phyloP scores from a whole-genome alignment of 2,797 vertebrate genomes.

The Intellagama lesueurii region DNA sequence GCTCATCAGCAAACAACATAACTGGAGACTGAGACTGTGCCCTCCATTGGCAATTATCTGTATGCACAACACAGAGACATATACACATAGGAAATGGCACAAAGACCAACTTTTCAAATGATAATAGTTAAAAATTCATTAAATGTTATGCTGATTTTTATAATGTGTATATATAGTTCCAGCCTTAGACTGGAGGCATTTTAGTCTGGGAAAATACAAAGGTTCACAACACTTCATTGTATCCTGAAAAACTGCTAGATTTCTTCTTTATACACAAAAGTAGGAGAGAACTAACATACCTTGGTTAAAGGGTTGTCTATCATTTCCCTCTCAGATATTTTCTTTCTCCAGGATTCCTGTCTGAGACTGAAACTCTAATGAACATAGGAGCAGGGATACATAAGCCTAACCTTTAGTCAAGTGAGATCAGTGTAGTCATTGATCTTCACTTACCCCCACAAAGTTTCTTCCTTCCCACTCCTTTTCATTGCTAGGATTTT shows the following conservation, averaged over 20 bases:
- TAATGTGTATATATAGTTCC: no score
- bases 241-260: background rate
- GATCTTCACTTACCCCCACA: background rate
- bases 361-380: background rate
- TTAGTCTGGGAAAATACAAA: background rate
- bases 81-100: no score
- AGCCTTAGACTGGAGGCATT: no score
- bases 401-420: background rate
- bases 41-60: no score
- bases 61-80: no score
- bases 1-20: no score
- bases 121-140: no score
- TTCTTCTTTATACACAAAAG: background rate
- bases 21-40: no score
- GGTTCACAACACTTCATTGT: no score
- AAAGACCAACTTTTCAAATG: no score
- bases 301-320: background rate
- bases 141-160: no score
- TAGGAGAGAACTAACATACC: background rate
- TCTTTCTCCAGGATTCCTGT: constrained; percentile 5
- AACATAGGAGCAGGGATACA: background rate
- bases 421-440: background rate
- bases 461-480: background rate
- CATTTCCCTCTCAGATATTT: no score
- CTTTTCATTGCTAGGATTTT: constrained; percentile 6